Percentiles rank a stretch among this genome's conserved stretches.
Evolutionary conservation across 2,888 invertebrate species (phyloP).

Genomic region (Operophtera brumata): DNA sequence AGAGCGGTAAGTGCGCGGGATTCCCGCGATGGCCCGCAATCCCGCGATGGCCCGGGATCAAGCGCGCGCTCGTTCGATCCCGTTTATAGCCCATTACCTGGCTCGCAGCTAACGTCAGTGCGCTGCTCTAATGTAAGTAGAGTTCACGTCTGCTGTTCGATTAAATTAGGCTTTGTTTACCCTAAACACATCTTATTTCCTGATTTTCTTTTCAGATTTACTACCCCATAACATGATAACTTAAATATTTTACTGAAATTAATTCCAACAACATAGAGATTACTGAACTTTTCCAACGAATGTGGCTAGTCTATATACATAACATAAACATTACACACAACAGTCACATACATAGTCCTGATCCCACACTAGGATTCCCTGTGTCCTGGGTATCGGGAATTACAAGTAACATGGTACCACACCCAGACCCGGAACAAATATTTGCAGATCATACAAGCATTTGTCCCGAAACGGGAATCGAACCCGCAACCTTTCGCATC

Average conservation of each 20-base stretch:
- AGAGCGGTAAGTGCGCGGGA: slow-evolving; percentile 43
- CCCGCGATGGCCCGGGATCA: slow-evolving; percentile 50
- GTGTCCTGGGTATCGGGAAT: no score
- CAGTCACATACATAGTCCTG: no score
- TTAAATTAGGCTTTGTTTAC: background rate
- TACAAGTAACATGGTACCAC: no score
- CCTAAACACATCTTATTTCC: background rate
- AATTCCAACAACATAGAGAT: slow-evolving; percentile 9
- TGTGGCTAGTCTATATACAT: slow-evolving; percentile 9
- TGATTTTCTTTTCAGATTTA: no score
- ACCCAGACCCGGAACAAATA: no score
- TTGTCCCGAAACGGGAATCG: no score
- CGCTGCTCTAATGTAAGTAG: background rate
- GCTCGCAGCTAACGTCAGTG: slow-evolving; percentile 34
- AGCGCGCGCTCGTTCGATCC: slow-evolving; percentile 46
- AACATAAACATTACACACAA: no score
- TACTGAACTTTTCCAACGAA: slow-evolving; percentile 3
- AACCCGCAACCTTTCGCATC: no score
- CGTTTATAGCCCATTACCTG: slow-evolving; percentile 57
- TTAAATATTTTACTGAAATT: background rate
- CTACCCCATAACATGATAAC: no score
- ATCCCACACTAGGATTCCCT: no score
- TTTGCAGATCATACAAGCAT: no score
- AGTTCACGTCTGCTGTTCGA: slow-evolving; percentile 2
- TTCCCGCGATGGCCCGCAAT: slow-evolving; percentile 26